A percentile compares a stretch with the other conserved stretches of the same genome.
Evolutionary conservation across 2,113 vertebrate genomes (phyloP).

Genomic region (Herpetotheres cachinnans): DNA sequence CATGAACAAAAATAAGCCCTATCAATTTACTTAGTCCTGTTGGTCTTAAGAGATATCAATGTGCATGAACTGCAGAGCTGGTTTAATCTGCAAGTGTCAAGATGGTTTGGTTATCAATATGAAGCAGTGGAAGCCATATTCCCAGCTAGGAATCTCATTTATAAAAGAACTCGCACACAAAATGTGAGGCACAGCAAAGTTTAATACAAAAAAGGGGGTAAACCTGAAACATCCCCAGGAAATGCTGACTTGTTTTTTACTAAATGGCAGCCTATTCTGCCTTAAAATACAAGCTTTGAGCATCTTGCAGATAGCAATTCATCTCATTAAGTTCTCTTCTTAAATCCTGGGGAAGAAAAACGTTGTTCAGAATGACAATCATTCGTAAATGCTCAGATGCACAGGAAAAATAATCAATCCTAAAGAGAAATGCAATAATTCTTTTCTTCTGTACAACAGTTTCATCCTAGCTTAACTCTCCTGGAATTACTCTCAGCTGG

Average conservation of each 20-base stretch:
- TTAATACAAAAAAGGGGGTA: not conserved
- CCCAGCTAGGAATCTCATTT: not conserved
- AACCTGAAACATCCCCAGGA: not conserved
- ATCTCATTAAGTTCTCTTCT: not conserved
- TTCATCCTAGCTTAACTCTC: not conserved
- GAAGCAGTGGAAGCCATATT: not conserved
- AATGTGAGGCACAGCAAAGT: not conserved
- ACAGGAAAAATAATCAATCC: not conserved
- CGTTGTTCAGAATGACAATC: not conserved
- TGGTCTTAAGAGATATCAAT: not conserved
- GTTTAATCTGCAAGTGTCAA: not conserved
- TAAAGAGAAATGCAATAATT: not conserved
- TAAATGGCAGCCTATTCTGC: not conserved
- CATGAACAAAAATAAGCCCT: not conserved
- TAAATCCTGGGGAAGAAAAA: not conserved
- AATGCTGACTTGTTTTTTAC: not conserved
- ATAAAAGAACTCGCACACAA: not conserved
- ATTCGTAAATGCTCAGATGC: not conserved
- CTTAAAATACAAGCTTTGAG: not conserved
- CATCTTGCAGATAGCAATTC: not conserved
- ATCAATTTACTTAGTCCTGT: not conserved
- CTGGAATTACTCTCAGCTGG: not conserved
- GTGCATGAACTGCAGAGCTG: not conserved
- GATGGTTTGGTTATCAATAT: not conserved
- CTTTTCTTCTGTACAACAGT: not conserved